These are phyloP conservation scores for Drosophila bocqueti DNA, from an alignment of 1,140 invertebrate genomes.

Conservation along the genomic window DNA sequence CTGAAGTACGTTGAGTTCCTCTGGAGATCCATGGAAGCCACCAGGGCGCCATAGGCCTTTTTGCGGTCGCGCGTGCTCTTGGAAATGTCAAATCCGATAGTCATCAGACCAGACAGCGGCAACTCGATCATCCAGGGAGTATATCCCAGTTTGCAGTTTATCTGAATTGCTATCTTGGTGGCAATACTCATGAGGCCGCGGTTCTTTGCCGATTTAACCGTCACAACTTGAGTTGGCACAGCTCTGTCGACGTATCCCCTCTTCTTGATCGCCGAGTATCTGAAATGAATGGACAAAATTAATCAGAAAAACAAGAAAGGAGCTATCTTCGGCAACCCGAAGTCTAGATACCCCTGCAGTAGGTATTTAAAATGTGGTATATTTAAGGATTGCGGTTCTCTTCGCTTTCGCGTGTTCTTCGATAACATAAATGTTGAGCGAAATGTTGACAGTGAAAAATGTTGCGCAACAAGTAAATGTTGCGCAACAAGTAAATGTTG, in stretches of 20 bases:
- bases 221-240: constrained; percentile 91
- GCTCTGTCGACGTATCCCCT: constrained; percentile 92
- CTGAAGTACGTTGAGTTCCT: constrained; percentile 86
- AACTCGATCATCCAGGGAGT: constrained; percentile 92
- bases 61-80: constrained; percentile 89
- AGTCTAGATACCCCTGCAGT: no score
- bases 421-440: no score
- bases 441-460: no score
- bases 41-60: constrained; percentile 90
- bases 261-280: constrained; percentile 90
- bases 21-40: constrained; percentile 91
- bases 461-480: no score
- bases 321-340: no score
- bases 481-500: no score
- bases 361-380: no score
- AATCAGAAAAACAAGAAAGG: no score
- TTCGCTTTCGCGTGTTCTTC: no score
- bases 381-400: no score
- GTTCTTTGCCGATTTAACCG: constrained; percentile 85
- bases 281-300: constrained; percentile 30
- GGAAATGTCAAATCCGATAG: constrained; percentile 95
- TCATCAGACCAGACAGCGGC: constrained; percentile 90
- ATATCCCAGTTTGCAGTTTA: constrained; percentile 96
- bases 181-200: constrained; percentile 89
- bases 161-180: constrained; percentile 94